These are phyloP conservation scores for Rhagium mordax DNA, from an alignment of 2,888 invertebrate species.

Conservation along the genomic window DNA sequence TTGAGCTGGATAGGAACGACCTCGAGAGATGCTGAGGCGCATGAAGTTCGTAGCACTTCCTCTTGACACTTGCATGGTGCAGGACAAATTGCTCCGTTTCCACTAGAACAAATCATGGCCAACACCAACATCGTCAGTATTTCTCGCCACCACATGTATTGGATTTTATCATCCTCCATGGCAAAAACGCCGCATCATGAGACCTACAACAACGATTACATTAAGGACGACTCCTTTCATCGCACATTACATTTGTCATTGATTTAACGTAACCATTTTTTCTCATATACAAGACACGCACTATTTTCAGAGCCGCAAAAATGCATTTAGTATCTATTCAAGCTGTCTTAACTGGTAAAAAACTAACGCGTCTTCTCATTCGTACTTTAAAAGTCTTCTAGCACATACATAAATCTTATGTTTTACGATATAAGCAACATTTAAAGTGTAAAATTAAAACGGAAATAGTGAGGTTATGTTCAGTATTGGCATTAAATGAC, in stretches of 20 bases:
- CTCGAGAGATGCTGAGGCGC: constrained; percentile 85
- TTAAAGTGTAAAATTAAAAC: no score
- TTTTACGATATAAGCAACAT: no score
- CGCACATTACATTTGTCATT: no score
- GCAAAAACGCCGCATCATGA: constrained; percentile 65
- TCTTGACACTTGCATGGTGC: constrained; percentile 86
- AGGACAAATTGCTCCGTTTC: constrained; percentile 76
- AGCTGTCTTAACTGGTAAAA: no score
- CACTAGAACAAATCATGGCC: constrained; percentile 64
- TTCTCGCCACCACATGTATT: constrained; percentile 68
- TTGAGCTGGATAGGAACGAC: constrained; percentile 92
- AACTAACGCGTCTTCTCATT: no score
- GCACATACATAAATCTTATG: no score
- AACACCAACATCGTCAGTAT: constrained; percentile 68
- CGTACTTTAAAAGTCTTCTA: no score
- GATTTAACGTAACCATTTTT: no score
- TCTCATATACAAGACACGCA: no score
- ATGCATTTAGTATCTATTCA: no score
- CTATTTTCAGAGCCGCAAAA: no score
- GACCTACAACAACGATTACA: constrained; percentile 63
- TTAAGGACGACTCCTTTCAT: no score
- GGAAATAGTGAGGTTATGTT: neutral
- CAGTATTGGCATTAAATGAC: neutral
- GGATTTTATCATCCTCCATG: constrained; percentile 69
- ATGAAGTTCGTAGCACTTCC: constrained; percentile 84